Evolutionary conservation across 2,797 vertebrate genomes (phyloP), one percentile per base, ranked within the genome.

Genomic region (Avahi laniger): DNA sequence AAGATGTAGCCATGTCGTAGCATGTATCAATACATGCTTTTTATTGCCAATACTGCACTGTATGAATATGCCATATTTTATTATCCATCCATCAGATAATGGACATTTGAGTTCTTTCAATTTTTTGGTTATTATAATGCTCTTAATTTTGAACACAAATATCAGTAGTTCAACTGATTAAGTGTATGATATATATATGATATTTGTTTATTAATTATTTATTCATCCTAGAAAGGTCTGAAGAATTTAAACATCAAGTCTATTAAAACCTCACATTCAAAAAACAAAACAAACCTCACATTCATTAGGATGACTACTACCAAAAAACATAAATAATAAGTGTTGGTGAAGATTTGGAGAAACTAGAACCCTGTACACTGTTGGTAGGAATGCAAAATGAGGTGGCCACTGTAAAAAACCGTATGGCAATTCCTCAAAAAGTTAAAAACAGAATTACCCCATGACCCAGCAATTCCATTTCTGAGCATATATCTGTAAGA

Each of bases 181-280:
- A 54, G 33, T 65, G 15, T 93, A 70, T 89, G 57, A 63, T 65
- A 50, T 24, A 35, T 46, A 61, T 3, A 46, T 38, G 54, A 35
- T 73, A 78, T 67, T 78, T 17, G 33, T 88, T 75, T 67, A 63
- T 33, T 46, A 38, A 46, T 33, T 89, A 78, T 46, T 67, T 76
- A 67, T 75, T 82, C 67, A 67, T 76, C 48, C 48, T 81, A 89
- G 69, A 80, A 67, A 48, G 2, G 26, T 41, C 50, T 78, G 20
- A 83, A 89, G n/a, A 83, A 89, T 89, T 84, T 83, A 76, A 89
- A 84, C 76, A 59, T 59, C 50, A 69, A 83, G 24, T 38, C 14
- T 76, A 81, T 43, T 78, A 28, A 80, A 80, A 61, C 24, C 12
- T 69, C 76, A 54, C 50, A 79, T 24, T 54, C 50, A 26, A 79